Conservation (phyloP, 2,113 vertebrate species). For the Ciconia boyciana region DNA sequence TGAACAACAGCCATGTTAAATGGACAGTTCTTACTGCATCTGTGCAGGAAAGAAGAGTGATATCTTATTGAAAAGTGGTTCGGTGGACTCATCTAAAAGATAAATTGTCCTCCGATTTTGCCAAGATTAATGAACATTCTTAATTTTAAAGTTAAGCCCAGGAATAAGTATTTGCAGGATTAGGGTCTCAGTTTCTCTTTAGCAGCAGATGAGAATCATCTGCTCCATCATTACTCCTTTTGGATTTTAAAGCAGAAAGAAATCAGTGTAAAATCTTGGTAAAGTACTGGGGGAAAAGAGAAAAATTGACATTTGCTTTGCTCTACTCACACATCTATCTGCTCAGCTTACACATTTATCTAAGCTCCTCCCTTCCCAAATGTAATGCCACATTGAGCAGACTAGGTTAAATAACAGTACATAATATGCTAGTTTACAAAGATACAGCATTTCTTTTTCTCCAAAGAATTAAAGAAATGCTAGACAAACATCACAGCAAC, state of each 20-base stretch:
- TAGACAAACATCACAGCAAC: background rate
- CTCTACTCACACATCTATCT: background rate
- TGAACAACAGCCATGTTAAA: background rate
- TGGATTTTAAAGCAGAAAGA: background rate
- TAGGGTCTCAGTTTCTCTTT: background rate
- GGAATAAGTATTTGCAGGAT: background rate
- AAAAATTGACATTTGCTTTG: background rate
- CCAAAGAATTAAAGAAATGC: background rate
- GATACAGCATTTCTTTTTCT: background rate
- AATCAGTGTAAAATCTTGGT: background rate
- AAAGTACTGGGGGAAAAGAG: background rate
- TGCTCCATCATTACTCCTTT: background rate
- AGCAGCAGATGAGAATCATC: background rate
- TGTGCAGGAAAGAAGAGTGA: background rate
- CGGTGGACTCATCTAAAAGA: background rate
- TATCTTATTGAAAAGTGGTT: background rate
- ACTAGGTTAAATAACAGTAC: background rate
- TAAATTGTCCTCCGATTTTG: background rate
- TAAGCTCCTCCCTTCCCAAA: background rate
- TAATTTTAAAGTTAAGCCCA: background rate
- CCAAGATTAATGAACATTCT: background rate
- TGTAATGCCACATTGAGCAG: background rate
- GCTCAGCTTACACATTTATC: background rate
- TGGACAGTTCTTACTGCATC: background rate
- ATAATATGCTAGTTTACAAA: background rate